Evolutionary conservation across 2,888 invertebrate genomes (phyloP).

Genomic region (Conchocele bisecta): DNA sequence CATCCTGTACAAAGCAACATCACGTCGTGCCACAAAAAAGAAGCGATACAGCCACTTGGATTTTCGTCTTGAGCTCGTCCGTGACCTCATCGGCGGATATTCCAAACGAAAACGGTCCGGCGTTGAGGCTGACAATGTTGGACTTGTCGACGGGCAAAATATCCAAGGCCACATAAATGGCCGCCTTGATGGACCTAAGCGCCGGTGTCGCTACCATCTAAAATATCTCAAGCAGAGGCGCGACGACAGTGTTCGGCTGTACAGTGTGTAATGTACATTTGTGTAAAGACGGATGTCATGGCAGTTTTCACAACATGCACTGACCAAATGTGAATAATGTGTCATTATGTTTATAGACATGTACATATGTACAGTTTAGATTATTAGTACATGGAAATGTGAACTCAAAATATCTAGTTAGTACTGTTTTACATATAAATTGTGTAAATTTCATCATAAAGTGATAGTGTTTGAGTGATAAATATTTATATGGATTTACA

Average conservation of each 20-base stretch:
- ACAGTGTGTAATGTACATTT: conserved; percentile 24
- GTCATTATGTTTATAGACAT: too few species aligned
- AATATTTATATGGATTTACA: too few species aligned
- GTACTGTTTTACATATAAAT: too few species aligned
- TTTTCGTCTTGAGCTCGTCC: conserved; percentile 16
- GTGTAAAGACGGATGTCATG: conserved; percentile 30
- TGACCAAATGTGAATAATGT: too few species aligned
- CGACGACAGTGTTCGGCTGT: conserved; percentile 27
- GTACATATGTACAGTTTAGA: too few species aligned
- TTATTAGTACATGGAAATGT: too few species aligned
- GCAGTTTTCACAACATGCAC: conserved; percentile 1
- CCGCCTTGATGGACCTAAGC: conserved; percentile 1
- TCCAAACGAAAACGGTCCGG: conserved; percentile 19
- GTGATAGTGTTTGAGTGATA: too few species aligned
- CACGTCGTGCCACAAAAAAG: too few species aligned
- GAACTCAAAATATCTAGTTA: too few species aligned
- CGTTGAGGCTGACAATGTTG: too few species aligned
- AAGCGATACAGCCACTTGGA: conserved; percentile 27
- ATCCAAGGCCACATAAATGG: conserved; percentile 1
- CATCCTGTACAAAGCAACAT: conserved; percentile 11
- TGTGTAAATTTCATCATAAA: too few species aligned
- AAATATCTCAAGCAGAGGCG: background rate
- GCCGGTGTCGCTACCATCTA: conserved; percentile 1
- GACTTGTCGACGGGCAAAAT: conserved; percentile 8
- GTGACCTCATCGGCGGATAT: conserved; percentile 25